These are phyloP conservation scores for Nemoura dubitans DNA, from an alignment of 2,888 invertebrate genomes.

Conservation along the genomic window DNA sequence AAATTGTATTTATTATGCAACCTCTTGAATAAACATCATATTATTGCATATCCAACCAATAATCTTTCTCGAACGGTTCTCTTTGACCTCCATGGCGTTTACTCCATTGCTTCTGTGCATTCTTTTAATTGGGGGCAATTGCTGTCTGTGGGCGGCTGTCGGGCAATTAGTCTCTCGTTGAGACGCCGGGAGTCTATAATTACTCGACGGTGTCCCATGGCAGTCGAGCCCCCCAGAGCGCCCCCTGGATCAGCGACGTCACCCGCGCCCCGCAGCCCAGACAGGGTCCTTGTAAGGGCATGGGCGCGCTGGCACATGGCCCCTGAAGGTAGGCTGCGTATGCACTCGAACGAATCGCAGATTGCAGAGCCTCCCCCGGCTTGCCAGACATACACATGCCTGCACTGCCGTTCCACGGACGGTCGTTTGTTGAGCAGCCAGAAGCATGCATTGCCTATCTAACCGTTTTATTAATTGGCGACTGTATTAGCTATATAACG, in stretches of 20 bases:
- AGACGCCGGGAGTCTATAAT: neutral
- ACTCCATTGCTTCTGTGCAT: neutral
- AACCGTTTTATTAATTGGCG: too few species aligned
- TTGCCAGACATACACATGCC: too few species aligned
- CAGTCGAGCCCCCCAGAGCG: neutral
- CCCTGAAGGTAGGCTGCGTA: neutral
- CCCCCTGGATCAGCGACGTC: neutral
- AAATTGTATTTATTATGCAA: conserved; percentile 39
- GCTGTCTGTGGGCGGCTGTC: neutral
- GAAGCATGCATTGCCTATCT: too few species aligned
- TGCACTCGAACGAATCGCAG: neutral
- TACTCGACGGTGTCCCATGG: neutral
- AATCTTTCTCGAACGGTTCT: neutral
- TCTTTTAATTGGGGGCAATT: neutral
- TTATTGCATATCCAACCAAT: conserved; percentile 27
- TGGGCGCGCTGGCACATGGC: neutral
- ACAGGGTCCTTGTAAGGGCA: neutral
- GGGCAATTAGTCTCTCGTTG: neutral
- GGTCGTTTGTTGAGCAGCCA: too few species aligned
- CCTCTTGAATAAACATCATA: conserved; percentile 41
- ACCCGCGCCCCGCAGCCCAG: too few species aligned
- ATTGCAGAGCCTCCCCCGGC: neutral
- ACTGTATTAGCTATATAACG: too few species aligned
- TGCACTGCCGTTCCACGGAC: too few species aligned
- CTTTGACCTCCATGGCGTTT: neutral